A percentile compares a stretch with the other conserved stretches of the same genome.
phyloP scores from a whole-genome alignment of 2,888 invertebrate species.

The Eupithecia insigniata region DNA sequence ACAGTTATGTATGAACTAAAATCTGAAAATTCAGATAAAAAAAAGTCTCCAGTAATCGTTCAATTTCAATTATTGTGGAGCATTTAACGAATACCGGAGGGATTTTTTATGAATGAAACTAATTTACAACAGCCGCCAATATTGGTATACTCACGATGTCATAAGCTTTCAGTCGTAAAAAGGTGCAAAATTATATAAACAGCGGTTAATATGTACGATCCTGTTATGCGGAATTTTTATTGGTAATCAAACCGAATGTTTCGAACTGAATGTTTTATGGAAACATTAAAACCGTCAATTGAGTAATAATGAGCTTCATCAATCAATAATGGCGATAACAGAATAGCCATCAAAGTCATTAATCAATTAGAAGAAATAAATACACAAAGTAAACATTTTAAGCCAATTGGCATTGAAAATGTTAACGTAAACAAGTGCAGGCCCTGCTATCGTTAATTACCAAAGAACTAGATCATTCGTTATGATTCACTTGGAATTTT shows the following conservation, averaged over 20 bases:
- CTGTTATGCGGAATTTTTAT: slow-evolving; percentile 65
- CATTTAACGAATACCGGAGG: not conserved
- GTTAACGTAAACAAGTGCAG: not conserved
- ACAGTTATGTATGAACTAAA: not conserved
- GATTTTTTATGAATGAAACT: not conserved
- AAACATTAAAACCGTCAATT: slow-evolving; percentile 62
- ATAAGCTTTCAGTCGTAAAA: slow-evolving; percentile 55
- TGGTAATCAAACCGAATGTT: slow-evolving; percentile 66
- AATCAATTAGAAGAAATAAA: not conserved
- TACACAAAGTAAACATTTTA: not conserved
- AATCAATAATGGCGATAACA: slow-evolving; percentile 30
- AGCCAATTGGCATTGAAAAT: not conserved
- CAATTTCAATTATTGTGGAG: too few species aligned
- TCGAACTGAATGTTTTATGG: slow-evolving; percentile 62
- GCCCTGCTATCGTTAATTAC: slow-evolving; percentile 2
- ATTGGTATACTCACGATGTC: slow-evolving; percentile 41
- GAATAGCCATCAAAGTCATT: not conserved
- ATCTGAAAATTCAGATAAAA: not conserved
- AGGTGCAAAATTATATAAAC: slow-evolving; percentile 70
- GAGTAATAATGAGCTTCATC: slow-evolving; percentile 55
- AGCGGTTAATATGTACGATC: slow-evolving; percentile 62
- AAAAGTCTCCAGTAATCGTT: too few species aligned
- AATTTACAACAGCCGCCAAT: not conserved
- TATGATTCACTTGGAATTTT: slow-evolving; percentile 13
- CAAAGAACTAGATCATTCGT: slow-evolving; percentile 1